Evolutionary conservation across 35 echinoderm and acorn worm genomes (phyloP), one percentile per base, ranked within the genome.

Genomic region (Patiria miniata): DNA sequence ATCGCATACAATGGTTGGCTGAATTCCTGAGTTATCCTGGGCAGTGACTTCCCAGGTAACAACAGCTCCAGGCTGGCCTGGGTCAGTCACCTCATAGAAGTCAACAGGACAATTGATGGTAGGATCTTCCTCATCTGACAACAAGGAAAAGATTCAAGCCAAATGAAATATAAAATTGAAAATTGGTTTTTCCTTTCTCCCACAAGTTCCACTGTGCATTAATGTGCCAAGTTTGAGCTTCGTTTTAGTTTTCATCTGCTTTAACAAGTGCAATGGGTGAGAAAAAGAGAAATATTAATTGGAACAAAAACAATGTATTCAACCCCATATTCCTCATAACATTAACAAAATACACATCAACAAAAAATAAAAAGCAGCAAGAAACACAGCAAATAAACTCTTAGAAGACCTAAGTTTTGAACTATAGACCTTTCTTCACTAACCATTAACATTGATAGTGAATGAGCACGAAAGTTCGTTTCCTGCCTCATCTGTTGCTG

Each of bases 121-220:
- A 6, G 86, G 86, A 16, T 80, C 37, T 57, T 88, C 86, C 9
- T 34, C 32, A 88, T 88, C 86, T 88, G 36, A n/a, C n/a, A n/a
- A 26, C 32, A 61, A 23, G 42, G 15, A 5, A 40, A 0, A 40
- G 47, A 80, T 0, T 1, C 38, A 0, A 80, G 39, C 12, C 0
- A 17, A 15, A n/a, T n/a, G n/a, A 80, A 42, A 21, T 29, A 77
- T 28, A 78, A 5, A 39, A 39, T n/a, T n/a, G n/a, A n/a, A n/a
- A n/a, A n/a, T n/a, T n/a, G n/a, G n/a, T n/a, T n/a, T n/a, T n/a
- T n/a, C n/a, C n/a, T n/a, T n/a, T n/a, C n/a, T n/a, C n/a, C n/a
- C n/a, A n/a, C n/a, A n/a, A n/a, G n/a, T n/a, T n/a, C n/a, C n/a
- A n/a, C n/a, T n/a, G n/a, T n/a, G n/a, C n/a, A n/a, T n/a, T n/a